A percentile compares a stretch with the other conserved stretches of the same genome.
phyloP scores from a whole-genome alignment of 2,113 vertebrate species.

The Benitochromis conjunctus region DNA sequence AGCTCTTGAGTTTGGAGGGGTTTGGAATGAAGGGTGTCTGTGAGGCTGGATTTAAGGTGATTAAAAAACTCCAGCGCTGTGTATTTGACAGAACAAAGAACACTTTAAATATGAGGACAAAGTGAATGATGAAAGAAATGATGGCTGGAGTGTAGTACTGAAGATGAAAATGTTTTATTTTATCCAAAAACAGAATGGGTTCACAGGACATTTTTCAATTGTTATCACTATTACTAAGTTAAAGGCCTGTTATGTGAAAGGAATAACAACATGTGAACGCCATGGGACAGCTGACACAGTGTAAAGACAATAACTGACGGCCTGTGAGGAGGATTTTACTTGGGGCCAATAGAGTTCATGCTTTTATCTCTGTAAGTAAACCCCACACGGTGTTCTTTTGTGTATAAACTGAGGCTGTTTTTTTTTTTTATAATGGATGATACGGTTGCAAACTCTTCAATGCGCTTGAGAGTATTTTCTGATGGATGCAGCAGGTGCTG shows the following conservation, averaged over 20 bases:
- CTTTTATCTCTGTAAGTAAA: background rate
- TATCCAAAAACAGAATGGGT: background rate
- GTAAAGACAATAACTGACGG: background rate
- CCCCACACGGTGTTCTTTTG: background rate
- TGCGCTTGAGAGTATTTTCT: background rate
- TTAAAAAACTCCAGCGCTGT: background rate
- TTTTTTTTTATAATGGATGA: background rate
- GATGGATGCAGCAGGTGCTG: background rate
- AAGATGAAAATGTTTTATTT: background rate
- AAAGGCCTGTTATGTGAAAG: background rate
- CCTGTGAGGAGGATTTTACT: background rate
- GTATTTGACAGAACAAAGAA: background rate
- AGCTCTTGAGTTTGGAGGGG: background rate
- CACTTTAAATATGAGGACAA: background rate
- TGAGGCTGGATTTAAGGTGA: background rate
- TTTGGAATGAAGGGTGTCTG: background rate
- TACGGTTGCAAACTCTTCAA: background rate
- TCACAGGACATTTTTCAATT: background rate
- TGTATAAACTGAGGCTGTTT: background rate
- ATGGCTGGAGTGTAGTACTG: background rate
- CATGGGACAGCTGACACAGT: background rate
- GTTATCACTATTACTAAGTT: background rate
- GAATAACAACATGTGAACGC: background rate
- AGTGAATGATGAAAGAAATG: background rate
- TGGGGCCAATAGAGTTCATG: background rate